These are phyloP conservation scores for Microhierax caerulescens DNA, from an alignment of 2,797 vertebrate species.

Conservation along the genomic window DNA sequence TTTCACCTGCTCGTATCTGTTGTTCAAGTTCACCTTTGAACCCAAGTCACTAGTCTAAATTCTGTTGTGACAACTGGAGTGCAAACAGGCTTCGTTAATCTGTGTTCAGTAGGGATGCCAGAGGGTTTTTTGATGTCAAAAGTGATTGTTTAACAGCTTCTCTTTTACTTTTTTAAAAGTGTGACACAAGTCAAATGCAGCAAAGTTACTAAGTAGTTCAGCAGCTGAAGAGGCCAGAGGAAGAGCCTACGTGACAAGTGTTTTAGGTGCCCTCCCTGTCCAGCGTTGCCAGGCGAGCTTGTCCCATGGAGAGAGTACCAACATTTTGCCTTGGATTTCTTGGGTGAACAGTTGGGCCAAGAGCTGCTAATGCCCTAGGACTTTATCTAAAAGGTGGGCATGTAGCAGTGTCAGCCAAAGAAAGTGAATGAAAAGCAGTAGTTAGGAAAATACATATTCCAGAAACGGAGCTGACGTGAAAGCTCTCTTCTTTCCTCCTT, in stretches of 20 bases:
- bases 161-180: not conserved
- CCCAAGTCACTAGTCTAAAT: not conserved
- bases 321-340: not conserved
- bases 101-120: not conserved
- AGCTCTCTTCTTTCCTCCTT: not conserved
- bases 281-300: not conserved
- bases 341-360: not conserved
- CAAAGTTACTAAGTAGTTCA: not conserved
- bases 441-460: not conserved
- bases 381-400: not conserved
- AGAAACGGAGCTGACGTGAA: not conserved
- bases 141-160: not conserved
- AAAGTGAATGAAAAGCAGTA: not conserved
- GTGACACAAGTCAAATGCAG: not conserved
- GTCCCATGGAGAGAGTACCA: not conserved
- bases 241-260: not conserved
- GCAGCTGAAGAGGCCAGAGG: not conserved
- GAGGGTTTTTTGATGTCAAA: not conserved
- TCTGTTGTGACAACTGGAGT: constrained; percentile 12
- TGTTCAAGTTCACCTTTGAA: constrained; percentile 44
- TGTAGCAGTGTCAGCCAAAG: not conserved
- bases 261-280: not conserved
- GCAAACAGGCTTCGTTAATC: not conserved
- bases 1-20: not conserved
- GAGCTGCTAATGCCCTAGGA: not conserved